Percentiles rank a stretch among this genome's conserved stretches.
Evolutionary conservation across 2,113 vertebrate species (phyloP).

Genomic region (Onychostruthus taczanowskii): DNA sequence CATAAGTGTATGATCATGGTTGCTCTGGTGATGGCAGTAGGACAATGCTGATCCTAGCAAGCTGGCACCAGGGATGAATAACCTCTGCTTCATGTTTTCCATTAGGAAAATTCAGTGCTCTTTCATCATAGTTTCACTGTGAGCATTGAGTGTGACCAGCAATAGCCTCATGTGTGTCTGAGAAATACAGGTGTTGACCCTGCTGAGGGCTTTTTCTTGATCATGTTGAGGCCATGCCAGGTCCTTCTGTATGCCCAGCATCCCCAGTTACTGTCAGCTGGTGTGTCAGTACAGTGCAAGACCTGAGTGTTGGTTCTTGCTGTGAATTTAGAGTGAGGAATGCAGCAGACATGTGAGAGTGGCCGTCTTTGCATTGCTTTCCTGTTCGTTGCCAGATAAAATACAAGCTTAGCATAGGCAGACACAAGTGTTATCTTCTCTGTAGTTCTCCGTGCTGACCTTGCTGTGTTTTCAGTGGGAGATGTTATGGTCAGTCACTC

Average conservation of each 20-base stretch:
- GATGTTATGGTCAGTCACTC: not conserved
- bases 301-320: not conserved
- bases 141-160: not conserved
- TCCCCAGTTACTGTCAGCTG: not conserved
- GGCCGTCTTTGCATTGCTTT: not conserved
- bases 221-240: not conserved
- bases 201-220: not conserved
- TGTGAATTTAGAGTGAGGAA: not conserved
- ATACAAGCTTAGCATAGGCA: not conserved
- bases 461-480: not conserved
- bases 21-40: not conserved
- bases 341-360: not conserved
- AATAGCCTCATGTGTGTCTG: not conserved
- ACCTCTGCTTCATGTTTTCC: not conserved
- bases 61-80: not conserved
- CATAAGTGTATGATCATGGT: accelerated
- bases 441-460: not conserved
- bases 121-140: not conserved
- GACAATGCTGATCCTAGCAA: not conserved
- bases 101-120: not conserved
- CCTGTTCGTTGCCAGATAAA: not conserved
- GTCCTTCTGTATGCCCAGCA: not conserved
- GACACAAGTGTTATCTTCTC: not conserved
- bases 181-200: not conserved
- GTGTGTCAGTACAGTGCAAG: not conserved